phyloP scores from a whole-genome alignment of 1,140 invertebrate species.

The Ips nitidus region DNA sequence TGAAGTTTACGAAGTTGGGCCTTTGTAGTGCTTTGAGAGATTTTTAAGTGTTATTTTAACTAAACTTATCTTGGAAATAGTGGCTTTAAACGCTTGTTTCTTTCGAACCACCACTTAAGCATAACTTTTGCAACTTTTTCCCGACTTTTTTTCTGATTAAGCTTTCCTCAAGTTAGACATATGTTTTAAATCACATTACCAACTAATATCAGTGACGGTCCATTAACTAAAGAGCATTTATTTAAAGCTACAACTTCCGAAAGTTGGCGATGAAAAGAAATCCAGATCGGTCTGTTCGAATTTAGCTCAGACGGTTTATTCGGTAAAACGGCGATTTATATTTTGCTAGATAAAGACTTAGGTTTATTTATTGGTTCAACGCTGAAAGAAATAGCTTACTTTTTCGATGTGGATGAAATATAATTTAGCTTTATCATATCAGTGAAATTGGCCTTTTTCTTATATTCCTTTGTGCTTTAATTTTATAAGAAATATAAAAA shows the following conservation, averaged over 20 bases:
- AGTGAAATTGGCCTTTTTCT: not conserved
- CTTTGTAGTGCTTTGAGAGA: conserved; percentile 16
- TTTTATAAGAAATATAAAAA: too few relatives aligned
- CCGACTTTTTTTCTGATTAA: not conserved
- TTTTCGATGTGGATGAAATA: conserved; percentile 12
- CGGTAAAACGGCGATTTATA: conserved; percentile 17
- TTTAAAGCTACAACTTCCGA: conserved; percentile 27
- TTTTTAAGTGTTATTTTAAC: conserved; percentile 3
- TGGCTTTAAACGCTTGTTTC: too few relatives aligned
- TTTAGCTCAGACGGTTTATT: conserved; percentile 19
- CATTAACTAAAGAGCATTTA: conserved; percentile 27
- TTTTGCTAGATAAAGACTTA: conserved; percentile 23
- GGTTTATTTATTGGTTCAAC: conserved; percentile 23
- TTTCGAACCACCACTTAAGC: too few relatives aligned
- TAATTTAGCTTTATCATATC: conserved; percentile 12
- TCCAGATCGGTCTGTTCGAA: conserved; percentile 18
- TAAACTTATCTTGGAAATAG: too few relatives aligned
- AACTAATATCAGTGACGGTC: conserved; percentile 25
- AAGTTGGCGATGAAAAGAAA: conserved; percentile 19
- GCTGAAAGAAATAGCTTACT: conserved; percentile 23
- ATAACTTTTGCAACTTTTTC: not conserved
- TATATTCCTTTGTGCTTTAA: too few relatives aligned
- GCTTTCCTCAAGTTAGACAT: conserved; percentile 19
- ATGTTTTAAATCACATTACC: conserved; percentile 29
- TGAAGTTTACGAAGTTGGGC: conserved; percentile 29